Base-by-base conservation (phyloP, 53 echinoderm and acorn worm species). In the Antedon mediterranea region DNA sequence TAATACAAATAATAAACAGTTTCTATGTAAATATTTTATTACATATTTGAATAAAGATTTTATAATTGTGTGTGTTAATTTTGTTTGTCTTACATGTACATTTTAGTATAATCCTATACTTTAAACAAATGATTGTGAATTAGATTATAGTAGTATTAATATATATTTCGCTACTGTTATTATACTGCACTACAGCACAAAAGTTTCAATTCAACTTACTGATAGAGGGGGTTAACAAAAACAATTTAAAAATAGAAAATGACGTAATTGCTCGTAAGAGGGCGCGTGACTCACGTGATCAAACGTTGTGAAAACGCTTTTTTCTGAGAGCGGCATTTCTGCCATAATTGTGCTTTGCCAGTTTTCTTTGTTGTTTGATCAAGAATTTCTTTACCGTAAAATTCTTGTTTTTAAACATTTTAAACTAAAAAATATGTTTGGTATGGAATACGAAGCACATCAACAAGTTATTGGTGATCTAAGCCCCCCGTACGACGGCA, bases 401-500 rank as follows among this genome's bases (percentile, higher is more conserved):
- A 3, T 57, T 23, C 14, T 57, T 13, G 3, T 57, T 57, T 18
- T 23, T 57, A 2, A 18, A 57, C 23, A 18, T 8, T 57, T 11
- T 57, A 18, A 57, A 57, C 2, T 57, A 57, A 11, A 57, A 57
- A 15, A 57, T 37, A 57, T 57, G 57, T 57, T 15, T 57, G 57
- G 57, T 11, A 26, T 11, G 57, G 23, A 13, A 57, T 11, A 13
- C 23, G 57, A 2, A 57, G 23, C 57, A 57, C 57, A 57, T 57
- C 57, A 57, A 18, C 57, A 57, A 23, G 11, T 18, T 57, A 26
- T 57, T 57, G 57, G 27, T 74, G 80, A 77, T 11, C 31, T 89
- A 76, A 86, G 86, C 83, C 89, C 89, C 32, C 89, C 89, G 3
- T 89, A 83, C 72, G 80, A 86, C 78, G 80, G 83, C 33, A 83